Evolutionary conservation across 2,888 invertebrate species (phyloP).

Genomic region (Catocala sponsa): DNA sequence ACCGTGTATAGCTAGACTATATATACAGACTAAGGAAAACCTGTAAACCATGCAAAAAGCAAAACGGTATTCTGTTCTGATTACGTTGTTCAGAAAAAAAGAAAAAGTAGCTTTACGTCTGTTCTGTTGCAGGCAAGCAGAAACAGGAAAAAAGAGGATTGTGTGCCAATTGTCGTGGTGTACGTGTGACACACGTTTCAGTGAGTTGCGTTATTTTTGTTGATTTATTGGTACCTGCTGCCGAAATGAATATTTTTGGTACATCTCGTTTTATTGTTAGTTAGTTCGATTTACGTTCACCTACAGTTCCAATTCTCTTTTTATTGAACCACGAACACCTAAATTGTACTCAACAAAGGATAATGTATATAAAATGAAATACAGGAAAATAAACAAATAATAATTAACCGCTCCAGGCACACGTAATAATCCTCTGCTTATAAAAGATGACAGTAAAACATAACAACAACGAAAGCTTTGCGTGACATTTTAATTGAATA

Average conservation of each 20-base stretch:
- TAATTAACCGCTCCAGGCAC: conserved; percentile 20
- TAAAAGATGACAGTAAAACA: conserved; percentile 11
- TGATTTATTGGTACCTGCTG: conserved; percentile 3
- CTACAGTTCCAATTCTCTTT: too few species aligned
- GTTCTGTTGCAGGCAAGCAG: conserved; percentile 13
- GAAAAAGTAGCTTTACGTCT: background rate
- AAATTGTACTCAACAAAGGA: background rate
- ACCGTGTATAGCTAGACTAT: conserved; percentile 31
- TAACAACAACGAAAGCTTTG: conserved; percentile 10
- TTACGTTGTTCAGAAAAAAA: conserved; percentile 8
- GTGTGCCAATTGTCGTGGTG: conserved; percentile 9
- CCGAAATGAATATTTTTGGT: background rate
- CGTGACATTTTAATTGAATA: conserved; percentile 15
- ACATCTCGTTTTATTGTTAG: background rate
- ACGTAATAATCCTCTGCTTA: conserved; percentile 17
- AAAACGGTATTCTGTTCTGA: conserved; percentile 17
- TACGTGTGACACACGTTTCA: conserved; percentile 12
- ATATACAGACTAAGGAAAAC: conserved; percentile 19
- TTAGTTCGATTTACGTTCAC: too few species aligned
- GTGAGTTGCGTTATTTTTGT: conserved; percentile 9
- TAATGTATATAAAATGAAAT: background rate
- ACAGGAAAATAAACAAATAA: conserved; percentile 18
- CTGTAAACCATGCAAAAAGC: conserved; percentile 21
- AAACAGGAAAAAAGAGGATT: conserved; percentile 13
- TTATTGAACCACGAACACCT: too few species aligned